These are phyloP conservation scores for Sarotherodon lohbergeri DNA, from an alignment of 2,113 vertebrate genomes.

Conservation along the genomic window DNA sequence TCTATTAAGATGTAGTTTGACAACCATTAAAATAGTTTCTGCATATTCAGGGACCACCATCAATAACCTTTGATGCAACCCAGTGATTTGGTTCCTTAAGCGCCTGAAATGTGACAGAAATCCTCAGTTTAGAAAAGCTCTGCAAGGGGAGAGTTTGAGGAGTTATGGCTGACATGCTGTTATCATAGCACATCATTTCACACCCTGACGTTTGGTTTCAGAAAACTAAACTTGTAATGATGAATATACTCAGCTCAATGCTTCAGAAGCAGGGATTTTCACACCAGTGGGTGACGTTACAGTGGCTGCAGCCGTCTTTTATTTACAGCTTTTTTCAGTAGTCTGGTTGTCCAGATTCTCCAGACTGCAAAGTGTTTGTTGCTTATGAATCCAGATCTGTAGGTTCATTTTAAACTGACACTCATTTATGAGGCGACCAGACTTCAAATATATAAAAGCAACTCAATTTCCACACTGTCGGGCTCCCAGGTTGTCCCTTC, in stretches of 20 bases:
- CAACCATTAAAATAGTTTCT: neutral
- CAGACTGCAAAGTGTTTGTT: neutral
- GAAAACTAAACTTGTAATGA: fast-evolving
- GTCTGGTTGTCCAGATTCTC: neutral
- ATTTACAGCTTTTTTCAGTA: neutral
- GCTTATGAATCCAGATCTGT: neutral
- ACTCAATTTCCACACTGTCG: neutral
- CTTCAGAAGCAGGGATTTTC: neutral
- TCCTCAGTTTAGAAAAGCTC: neutral
- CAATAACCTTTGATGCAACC: neutral
- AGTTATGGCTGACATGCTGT: neutral
- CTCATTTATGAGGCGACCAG: neutral
- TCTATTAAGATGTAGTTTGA: neutral
- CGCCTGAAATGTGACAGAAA: neutral
- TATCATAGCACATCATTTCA: fast-evolving
- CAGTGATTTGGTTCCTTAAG: fast-evolving
- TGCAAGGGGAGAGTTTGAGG: neutral
- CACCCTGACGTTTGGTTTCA: fast-evolving
- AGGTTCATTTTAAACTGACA: fast-evolving
- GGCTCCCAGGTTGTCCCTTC: neutral
- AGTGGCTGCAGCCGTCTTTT: neutral
- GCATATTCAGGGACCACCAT: neutral
- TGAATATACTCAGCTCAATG: neutral
- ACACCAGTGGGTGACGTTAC: neutral
- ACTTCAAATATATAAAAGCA: neutral